Base-by-base conservation (phyloP, 2,888 invertebrate species). In the Eristalis intricaria region DNA sequence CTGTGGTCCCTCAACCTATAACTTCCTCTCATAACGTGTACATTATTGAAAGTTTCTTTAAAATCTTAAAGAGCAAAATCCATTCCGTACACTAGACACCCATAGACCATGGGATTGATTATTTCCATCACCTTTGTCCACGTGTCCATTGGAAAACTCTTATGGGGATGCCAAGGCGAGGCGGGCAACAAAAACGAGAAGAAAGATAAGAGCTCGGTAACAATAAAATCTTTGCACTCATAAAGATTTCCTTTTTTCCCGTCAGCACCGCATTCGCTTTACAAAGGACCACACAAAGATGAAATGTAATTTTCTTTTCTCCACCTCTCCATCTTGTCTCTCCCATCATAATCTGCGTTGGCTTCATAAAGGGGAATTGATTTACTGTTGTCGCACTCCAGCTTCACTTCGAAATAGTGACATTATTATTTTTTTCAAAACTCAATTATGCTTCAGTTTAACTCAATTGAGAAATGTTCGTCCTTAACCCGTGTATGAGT, bases 251-350 rank as follows among this genome's bases (percentile, higher is more conserved):
- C 26, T 70, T 43, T 69, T 23, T 50, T 50, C 13, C 19, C 19
- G 7, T 22, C n/a, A 40, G 58, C 15, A n/a, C 63, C 63, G 0
- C 64, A 61, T 82, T 76, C 58, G 8, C 40, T 76, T 76, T 29
- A 50, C 50, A 76, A 70, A 60, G 58, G 70, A 70, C 40, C 70
- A 70, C 40, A 77, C 43, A 73, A 77, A 78, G 71, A 32, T 43
- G 32, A 78, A 74, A 84, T 61, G 56, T 64, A 84, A 73, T 84
- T 84, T 78, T 69, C 66, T 69, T 35, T 69, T 26, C n/a, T n/a
- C 8, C 43, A 26, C 40, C 35, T 43, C 22, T 68, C 26, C 38
- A 11, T 35, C 29, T 63, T 4, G 8, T 50, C 50, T 19, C 19
- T 8, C 19, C n/a, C 11, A 10, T 29, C 66, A n/a, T 35, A 63